Evolutionary conservation across 2,113 vertebrate species (phyloP).

Genomic region (Melanostigma gelatinosum): DNA sequence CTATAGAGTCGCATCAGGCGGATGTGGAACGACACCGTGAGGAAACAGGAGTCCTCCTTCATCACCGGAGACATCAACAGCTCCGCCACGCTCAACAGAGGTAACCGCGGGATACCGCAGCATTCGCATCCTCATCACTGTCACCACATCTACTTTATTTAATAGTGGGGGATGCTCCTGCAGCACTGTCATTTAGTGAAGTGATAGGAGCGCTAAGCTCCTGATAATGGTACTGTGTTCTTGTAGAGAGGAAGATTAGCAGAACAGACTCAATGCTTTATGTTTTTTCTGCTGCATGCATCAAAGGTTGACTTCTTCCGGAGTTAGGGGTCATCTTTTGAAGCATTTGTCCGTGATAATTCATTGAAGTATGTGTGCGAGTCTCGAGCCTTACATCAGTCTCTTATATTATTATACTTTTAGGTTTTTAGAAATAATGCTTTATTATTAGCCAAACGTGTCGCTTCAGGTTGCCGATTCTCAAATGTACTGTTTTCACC

Average conservation of each 20-base stretch:
- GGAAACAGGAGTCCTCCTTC: slow-evolving; percentile 99
- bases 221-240: slow-evolving; percentile 34
- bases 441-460: not conserved
- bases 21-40: slow-evolving; percentile 99
- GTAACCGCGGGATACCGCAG: slow-evolving; percentile 86
- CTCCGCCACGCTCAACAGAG: slow-evolving; percentile 98
- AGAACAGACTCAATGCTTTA: slow-evolving; percentile 20
- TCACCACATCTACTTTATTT: slow-evolving; percentile 67
- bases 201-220: slow-evolving; percentile 53
- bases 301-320: slow-evolving; percentile 43
- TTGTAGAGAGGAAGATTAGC: slow-evolving; percentile 34
- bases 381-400: not conserved
- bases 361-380: not conserved
- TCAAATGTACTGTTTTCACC: not conserved
- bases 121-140: slow-evolving; percentile 66
- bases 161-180: slow-evolving; percentile 48
- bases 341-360: slow-evolving; percentile 11
- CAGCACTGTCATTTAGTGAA: slow-evolving; percentile 66
- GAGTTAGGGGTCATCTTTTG: slow-evolving; percentile 9
- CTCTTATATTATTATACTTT: not conserved
- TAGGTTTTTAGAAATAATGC: slow-evolving; percentile 10
- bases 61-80: slow-evolving; percentile 99
- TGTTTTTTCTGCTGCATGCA: not conserved
- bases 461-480: not conserved
- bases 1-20: slow-evolving; percentile 96